A percentile compares a stretch with the other conserved stretches of the same genome.
These are phyloP conservation scores for Pelusios castaneus DNA, from an alignment of 2,113 vertebrate species.

Conservation along the genomic window DNA sequence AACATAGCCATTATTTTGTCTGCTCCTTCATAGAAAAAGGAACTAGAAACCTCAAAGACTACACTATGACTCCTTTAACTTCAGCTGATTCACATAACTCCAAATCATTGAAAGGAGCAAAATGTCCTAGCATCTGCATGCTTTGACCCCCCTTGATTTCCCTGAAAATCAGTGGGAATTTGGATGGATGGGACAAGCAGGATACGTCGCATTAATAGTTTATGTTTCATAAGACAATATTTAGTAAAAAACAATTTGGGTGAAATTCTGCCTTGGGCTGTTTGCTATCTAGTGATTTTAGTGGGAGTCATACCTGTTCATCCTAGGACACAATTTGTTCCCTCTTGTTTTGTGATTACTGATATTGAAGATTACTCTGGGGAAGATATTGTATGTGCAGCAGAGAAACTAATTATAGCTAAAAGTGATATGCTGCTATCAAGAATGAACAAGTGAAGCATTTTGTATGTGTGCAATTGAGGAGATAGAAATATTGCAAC, in stretches of 20 bases:
- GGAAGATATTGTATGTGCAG: not conserved
- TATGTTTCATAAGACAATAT: not conserved
- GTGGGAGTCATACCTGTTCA: not conserved
- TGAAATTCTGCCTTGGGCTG: not conserved
- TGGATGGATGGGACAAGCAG: not conserved
- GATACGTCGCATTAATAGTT: not conserved
- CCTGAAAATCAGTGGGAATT: not conserved
- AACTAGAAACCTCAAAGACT: not conserved
- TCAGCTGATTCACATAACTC: not conserved
- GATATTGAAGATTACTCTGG: slow-evolving; percentile 21
- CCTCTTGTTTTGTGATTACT: slow-evolving; percentile 9
- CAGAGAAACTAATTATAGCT: slow-evolving; percentile 19
- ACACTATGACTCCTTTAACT: not conserved
- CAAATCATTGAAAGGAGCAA: not conserved
- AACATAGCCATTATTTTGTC: not conserved
- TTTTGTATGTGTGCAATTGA: not conserved
- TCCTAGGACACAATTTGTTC: slow-evolving; percentile 29
- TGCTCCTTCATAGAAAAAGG: not conserved
- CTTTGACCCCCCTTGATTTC: not conserved
- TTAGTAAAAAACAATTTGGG: not conserved
- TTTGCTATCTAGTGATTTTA: not conserved
- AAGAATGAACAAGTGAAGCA: not conserved
- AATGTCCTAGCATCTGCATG: not conserved
- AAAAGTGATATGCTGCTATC: not conserved
- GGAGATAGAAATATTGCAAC: not conserved